These are phyloP conservation scores for Tetragonisca angustula DNA, from an alignment of 2,888 invertebrate genomes.

Conservation along the genomic window DNA sequence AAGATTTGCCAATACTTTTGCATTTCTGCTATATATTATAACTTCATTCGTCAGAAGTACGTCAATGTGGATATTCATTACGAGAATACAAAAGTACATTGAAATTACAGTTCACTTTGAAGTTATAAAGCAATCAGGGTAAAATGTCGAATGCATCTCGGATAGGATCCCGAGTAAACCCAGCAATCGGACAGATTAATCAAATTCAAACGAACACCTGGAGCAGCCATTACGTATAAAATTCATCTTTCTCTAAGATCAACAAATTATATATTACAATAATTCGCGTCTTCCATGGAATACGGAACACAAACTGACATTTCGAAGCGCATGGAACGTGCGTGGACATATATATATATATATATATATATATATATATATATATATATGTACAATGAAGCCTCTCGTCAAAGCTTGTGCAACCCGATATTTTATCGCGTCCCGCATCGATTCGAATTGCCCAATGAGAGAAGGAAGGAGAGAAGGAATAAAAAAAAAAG, in stretches of 20 bases:
- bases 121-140: neutral
- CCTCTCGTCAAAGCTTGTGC: slow-evolving; percentile 17
- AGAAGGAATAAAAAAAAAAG: neutral
- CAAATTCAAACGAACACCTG: neutral
- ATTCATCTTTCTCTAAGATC: neutral
- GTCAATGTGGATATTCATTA: neutral
- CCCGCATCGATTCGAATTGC: slow-evolving; percentile 17
- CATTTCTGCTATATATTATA: neutral
- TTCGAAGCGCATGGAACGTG: neutral
- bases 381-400: neutral
- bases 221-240: neutral
- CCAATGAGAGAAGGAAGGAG: slow-evolving; percentile 9
- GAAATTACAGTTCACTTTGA: neutral
- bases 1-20: neutral
- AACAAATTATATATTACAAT: slow-evolving; percentile 9
- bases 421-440: slow-evolving; percentile 30
- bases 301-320: slow-evolving; percentile 19
- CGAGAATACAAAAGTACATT: neutral
- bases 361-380: no score
- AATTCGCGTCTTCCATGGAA: neutral
- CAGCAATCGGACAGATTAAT: slow-evolving; percentile 10
- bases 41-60: neutral
- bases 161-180: neutral
- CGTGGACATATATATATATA: no score
- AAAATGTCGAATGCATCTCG: neutral